Evolutionary conservation across 2,113 vertebrate species (phyloP), one percentile per base, ranked within the genome.

Genomic region (Menura novaehollandiae): DNA sequence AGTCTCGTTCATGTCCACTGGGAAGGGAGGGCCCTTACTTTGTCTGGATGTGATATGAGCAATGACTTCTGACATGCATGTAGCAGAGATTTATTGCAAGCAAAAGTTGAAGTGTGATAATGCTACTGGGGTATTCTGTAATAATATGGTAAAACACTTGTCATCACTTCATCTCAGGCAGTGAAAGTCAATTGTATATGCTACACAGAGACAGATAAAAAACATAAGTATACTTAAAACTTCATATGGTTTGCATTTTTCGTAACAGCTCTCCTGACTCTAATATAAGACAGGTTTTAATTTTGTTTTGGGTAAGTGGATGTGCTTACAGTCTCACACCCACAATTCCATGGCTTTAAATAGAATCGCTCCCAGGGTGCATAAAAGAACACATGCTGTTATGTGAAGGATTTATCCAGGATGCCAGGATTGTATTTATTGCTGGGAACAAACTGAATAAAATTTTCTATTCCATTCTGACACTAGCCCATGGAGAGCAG

Each of bases 81-180:
- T 68, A 88, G 72, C 82, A 75, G 76, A 95, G 96, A 97, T 97
- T 96, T 97, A 97, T 95, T 95, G 91, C 92, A 47, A 94, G 96
- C 66, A 72, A 94, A 93, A 93, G 76, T 4, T 91, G 86, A 78
- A 97, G 95, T 94, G 96, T 91, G 91, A 91, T 96, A 97, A 93
- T 97, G 96, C 96, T 96, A 87, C 96, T 87, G 95, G 93, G 81
- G 94, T 95, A 93, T 96, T 97, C 96, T 95, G 94, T 97, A 97
- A 96, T 97, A 96, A 96, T 89, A 91, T 83, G 94, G 95, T 96
- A 95, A 96, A 96, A 95, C 92, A 90, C 91, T 97, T 97, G 96
- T 97, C 96, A 97, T 92, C 97, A 97, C 95, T 92, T 96, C 96
- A 94, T 97, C 91, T 85, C 77, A 60, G 79, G 77, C 93, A 95